Evolutionary conservation across 2,888 invertebrate species (phyloP).

Genomic region (Ommatoiulus sabulosus): DNA sequence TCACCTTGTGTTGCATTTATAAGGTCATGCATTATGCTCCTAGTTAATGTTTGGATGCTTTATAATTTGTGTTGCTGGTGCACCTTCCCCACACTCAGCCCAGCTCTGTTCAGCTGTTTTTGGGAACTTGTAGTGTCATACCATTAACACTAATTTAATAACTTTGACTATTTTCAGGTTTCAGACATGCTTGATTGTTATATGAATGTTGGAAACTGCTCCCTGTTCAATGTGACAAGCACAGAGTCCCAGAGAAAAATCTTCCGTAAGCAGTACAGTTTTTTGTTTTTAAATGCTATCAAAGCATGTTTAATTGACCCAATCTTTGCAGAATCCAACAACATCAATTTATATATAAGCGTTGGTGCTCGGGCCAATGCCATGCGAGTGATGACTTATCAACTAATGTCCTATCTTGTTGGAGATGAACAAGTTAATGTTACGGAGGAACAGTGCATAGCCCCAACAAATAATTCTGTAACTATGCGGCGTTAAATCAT

Average conservation of each 20-base stretch:
- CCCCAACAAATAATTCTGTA: slow-evolving; percentile 52
- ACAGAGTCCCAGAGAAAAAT: background rate
- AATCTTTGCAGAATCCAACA: background rate
- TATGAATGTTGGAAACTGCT: slow-evolving; percentile 78
- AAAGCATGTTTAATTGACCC: background rate
- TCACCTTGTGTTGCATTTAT: too few relatives aligned
- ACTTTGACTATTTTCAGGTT: slow-evolving; percentile 69
- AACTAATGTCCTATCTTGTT: slow-evolving; percentile 51
- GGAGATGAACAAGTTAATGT: slow-evolving; percentile 49
- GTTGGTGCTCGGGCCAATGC: background rate
- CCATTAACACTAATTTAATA: background rate
- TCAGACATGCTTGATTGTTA: slow-evolving; percentile 85
- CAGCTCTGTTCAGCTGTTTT: too few relatives aligned
- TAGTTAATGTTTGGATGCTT: too few relatives aligned
- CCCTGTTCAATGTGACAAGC: slow-evolving; percentile 73
- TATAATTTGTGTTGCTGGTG: too few relatives aligned
- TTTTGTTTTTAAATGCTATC: background rate
- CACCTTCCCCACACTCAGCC: too few relatives aligned
- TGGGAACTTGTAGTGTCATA: background rate
- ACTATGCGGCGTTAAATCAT: background rate
- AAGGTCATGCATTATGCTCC: too few relatives aligned
- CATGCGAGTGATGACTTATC: slow-evolving; percentile 37
- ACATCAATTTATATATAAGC: slow-evolving; percentile 55
- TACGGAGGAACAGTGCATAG: slow-evolving; percentile 21
- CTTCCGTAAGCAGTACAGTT: background rate